Evolutionary conservation across 1,140 invertebrate genomes (phyloP).

Genomic region (Heliconius hermathena): DNA sequence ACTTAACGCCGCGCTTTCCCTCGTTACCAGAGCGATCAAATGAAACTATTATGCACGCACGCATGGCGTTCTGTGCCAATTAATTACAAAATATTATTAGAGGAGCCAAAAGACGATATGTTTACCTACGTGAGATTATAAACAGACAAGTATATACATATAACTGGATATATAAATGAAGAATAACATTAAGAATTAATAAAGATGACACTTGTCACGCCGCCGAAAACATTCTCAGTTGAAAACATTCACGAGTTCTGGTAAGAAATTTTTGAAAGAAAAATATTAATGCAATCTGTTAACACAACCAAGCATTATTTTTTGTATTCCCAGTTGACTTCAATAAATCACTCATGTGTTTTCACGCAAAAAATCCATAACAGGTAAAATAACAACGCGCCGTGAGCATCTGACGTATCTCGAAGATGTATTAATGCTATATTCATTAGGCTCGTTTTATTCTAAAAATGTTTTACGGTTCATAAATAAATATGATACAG

Average conservation of each 20-base stretch:
- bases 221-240: conserved; percentile 13
- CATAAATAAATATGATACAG: background rate
- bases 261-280: conserved; percentile 41
- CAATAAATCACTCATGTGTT: conserved; percentile 76
- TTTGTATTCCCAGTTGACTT: conserved; percentile 65
- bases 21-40: too few species aligned
- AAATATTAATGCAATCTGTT: conserved; percentile 69
- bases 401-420: conserved; percentile 40
- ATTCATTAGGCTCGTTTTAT: conserved; percentile 35
- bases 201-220: conserved; percentile 9
- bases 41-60: too few species aligned
- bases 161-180: background rate
- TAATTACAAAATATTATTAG: too few species aligned
- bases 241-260: conserved; percentile 26
- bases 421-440: conserved; percentile 36
- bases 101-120: background rate
- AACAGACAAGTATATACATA: background rate
- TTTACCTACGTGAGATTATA: background rate
- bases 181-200: conserved; percentile 10
- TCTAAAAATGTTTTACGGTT: conserved; percentile 17
- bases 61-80: too few species aligned
- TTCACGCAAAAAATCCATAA: conserved; percentile 71
- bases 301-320: conserved; percentile 65
- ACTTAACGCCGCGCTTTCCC: too few species aligned
- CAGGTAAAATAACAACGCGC: conserved; percentile 53